Base-by-base conservation (phyloP, 2,113 vertebrate genomes). In the Alouatta palliata region DNA sequence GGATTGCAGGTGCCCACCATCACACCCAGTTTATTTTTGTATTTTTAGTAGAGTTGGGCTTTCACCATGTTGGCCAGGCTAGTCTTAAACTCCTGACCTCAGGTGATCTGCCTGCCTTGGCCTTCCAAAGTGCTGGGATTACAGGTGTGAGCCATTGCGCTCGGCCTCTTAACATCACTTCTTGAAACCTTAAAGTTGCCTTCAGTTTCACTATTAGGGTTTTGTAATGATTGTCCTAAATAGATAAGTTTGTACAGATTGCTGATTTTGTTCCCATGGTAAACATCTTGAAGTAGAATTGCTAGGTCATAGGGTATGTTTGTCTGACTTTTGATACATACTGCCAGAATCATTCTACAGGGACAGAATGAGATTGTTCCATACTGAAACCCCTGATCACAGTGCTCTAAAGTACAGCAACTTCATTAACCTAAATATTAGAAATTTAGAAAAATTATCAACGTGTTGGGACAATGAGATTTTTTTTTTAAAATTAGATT, bases 401-500 rank as follows among this genome's bases (percentile, higher is more conserved):
- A 37, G n/a, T 52, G 6, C 43, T 91, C 21, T 7, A 91, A 89
- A 80, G 23, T 52, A 19, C 20, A 68, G 54, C 2, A 35, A 5
- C 43, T 85, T 94, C 14, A 40, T 68, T 76, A 77, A 87, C 5
- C 30, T 23, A 25, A 91, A 8, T 45, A 47, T 70, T 49, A 76
- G 11, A 58, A 20, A 70, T 80, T 68, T 49, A 4, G 23, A 52
- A 47, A 96, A 56, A 71, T 25, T 47, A 45, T n/a, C 17, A 81
- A 2, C 32, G 23, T 52, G 6, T 79, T 83, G 16, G 30, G 32
- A 20, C 52, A 88, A 73, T 68, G 40, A 23, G 20, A 86, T 56
- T 90, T 90, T 81, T 52, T 91, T 92, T 87, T 84, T 58, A 77
- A 93, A 79, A 75, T 70, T 66, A 52, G 17, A 58, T 89, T 87